Evolutionary conservation across 2,888 invertebrate genomes (phyloP), one percentile per base, ranked within the genome.

Genomic region (Automeris io): DNA sequence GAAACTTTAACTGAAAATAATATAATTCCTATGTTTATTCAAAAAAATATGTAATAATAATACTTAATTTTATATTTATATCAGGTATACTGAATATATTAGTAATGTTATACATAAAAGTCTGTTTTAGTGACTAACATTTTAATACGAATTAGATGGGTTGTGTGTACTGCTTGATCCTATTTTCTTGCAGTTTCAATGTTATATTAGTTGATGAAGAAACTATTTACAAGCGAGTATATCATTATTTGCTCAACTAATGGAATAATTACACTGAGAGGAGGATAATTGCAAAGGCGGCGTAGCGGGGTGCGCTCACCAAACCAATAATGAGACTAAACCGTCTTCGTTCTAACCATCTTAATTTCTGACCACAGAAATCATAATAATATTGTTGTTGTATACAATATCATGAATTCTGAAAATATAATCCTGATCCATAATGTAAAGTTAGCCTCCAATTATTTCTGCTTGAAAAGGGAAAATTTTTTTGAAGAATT

Each of bases 221-320:
- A 33, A 56, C 60, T 56, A 65, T 70, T 73, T 72, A 72, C 68
- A 58, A 63, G 63, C 51, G 61, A 63, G 67, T 72, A 71, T 75
- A 77, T 75, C 70, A 70, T 70, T 79, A 80, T 79, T 81, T 77
- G 70, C 60, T 62, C 76, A 75, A 70, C 66, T 80, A 78, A 79
- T 78, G 70, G 74, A 78, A 75, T 77, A 80, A 79, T 80, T 77
- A 77, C 66, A 57, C 45, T 53, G 57, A 49, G 62, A 57, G 65
- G 57, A 51, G 65, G 65, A 67, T 71, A 73, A 76, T 71, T 69
- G 63, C 55, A 54, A 51, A 51, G 61, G 55, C 39, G 53, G 51
- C 45, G 45, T 23, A 32, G 37, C 33, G 40, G 41, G 39, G 47
- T 33, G 35, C 42, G 40, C 47, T 45, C 45, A 35, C 47, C 47